These are phyloP conservation scores for Zalophus californianus DNA, from an alignment of 2,797 vertebrate species.

Conservation along the genomic window DNA sequence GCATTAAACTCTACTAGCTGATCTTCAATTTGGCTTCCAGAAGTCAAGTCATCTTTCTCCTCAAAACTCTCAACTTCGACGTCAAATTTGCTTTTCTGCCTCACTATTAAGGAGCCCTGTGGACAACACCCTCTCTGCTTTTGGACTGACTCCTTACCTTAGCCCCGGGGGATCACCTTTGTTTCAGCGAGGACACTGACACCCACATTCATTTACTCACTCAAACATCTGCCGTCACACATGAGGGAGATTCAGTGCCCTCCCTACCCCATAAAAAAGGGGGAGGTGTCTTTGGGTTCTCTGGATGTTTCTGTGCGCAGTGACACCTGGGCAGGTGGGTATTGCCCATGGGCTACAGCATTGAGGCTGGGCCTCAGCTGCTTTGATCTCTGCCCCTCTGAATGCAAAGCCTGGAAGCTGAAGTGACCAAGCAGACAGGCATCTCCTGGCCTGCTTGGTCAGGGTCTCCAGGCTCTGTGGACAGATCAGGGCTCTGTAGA, in stretches of 20 bases:
- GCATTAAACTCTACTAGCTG: not conserved
- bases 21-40: constrained; percentile 24
- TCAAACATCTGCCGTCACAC: not conserved
- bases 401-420: not conserved
- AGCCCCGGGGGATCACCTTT: not conserved
- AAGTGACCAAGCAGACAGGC: not conserved
- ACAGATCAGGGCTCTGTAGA: constrained; percentile 40
- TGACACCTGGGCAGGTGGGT: not conserved
- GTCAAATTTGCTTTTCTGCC: constrained; percentile 33
- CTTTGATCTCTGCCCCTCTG: not conserved
- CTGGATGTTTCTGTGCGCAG: rapidly evolving
- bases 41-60: not conserved
- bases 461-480: not conserved
- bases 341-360: no score
- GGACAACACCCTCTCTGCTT: not conserved
- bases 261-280: not conserved
- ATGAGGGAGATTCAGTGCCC: not conserved
- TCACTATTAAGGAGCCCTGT: not conserved
- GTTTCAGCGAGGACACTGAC: not conserved
- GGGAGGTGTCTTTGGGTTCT: not conserved
- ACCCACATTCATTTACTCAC: not conserved
- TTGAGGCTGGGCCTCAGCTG: not conserved
- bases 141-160: not conserved
- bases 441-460: not conserved
- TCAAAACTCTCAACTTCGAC: constrained; percentile 12